A percentile compares a stretch with the other conserved stretches of the same genome.
phyloP scores from a whole-genome alignment of 2,113 vertebrate species.

The Meriones unguiculatus region DNA sequence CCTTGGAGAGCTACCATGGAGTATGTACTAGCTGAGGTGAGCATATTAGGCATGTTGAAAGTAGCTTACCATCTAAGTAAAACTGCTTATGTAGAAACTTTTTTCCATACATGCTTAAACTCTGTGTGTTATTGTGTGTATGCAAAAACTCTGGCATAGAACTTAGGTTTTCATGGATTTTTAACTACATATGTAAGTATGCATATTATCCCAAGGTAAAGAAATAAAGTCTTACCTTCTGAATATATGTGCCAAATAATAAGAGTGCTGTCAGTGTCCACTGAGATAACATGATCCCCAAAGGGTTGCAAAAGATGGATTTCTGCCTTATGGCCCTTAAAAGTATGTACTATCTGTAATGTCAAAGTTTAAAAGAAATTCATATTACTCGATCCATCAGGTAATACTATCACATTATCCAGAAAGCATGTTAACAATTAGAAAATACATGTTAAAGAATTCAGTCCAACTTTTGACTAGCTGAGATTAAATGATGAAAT shows the following conservation, averaged over 20 bases:
- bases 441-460: slow-evolving; percentile 8
- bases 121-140: not conserved
- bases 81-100: not conserved
- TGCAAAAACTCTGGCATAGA: not conserved
- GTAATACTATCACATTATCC: not conserved
- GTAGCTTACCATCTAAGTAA: slow-evolving; percentile 9
- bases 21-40: not conserved
- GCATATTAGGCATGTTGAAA: not conserved
- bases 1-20: not conserved
- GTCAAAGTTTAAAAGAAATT: slow-evolving; percentile 62
- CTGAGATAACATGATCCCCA: slow-evolving; percentile 96
- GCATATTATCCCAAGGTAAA: slow-evolving; percentile 12
- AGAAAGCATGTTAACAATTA: slow-evolving; percentile 9
- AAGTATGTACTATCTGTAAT: slow-evolving; percentile 93
- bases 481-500: not conserved
- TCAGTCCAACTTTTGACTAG: slow-evolving; percentile 25
- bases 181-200: slow-evolving; percentile 33
- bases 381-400: slow-evolving; percentile 40
- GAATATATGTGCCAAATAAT: slow-evolving; percentile 95
- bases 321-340: slow-evolving; percentile 92
- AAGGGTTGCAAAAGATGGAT: slow-evolving; percentile 94
- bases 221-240: slow-evolving; percentile 88
- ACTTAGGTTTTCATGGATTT: not conserved
- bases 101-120: not conserved
- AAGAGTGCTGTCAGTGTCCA: slow-evolving; percentile 92